Evolutionary conservation across 2,888 invertebrate genomes (phyloP), one percentile per base, ranked within the genome.

Genomic region (Argynnis bischoffii): DNA sequence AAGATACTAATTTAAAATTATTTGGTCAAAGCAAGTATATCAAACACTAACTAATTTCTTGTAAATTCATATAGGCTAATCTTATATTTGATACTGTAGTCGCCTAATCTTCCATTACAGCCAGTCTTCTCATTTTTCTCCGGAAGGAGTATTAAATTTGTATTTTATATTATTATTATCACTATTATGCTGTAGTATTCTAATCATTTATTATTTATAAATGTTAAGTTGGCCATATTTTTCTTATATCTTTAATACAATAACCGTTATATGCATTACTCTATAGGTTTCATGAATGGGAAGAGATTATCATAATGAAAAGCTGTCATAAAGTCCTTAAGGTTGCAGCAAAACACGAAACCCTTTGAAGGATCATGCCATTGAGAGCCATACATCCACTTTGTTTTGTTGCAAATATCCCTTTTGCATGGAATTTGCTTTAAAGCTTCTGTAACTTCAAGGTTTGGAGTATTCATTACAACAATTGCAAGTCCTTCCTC

Each of bases 391-490:
- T 55, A 63, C 79, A 87, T 77, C 87, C 88, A 88, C 0, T 61
- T 56, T 0, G 78, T 76, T 0, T 67, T 8, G 0, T 73, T 21
- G 66, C 87, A 88, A 1, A 83, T 75, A 55, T 87, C 82, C 1
- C 11, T 41, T 0, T 4, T 47, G 66, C 88, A 88, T 0, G 75
- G 71, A 4, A 77, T 70, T 21, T 81, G 69, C 0, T 54, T n/a
- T 0, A n/a, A 5, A 0, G 69, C 75, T 0, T 82, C 75, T 0
- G 26, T 1, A 11, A 35, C 5, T 1, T 69, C 63, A 46, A 84
- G 48, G n/a, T 82, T 80, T 0, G 88, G 87, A 13, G 83, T 72
- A 67, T 88, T 88, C 1, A 87, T 66, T 65, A 86, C 83, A 13
- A 88, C 69, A 16, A 88, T 81, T 0, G 82, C 87, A 0, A 26